Evolutionary conservation across 2,113 vertebrate species (phyloP).

Genomic region (Chaetodon trifascialis): DNA sequence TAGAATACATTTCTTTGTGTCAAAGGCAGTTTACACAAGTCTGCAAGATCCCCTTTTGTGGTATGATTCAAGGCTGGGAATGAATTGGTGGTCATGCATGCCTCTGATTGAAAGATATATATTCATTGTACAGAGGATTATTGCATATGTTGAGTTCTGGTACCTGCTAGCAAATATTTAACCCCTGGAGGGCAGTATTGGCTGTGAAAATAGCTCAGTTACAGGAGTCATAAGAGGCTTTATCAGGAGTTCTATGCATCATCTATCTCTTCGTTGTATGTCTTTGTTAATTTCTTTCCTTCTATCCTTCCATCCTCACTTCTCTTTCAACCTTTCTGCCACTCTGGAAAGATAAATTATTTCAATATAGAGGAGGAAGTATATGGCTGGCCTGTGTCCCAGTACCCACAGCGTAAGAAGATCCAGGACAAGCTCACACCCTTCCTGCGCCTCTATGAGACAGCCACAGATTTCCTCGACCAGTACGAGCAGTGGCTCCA

Average conservation of each 20-base stretch:
- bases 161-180: background rate
- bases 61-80: background rate
- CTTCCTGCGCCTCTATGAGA: conserved; percentile 88
- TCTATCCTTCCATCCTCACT: background rate
- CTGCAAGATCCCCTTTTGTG: background rate
- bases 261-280: background rate
- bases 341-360: conserved; percentile 84
- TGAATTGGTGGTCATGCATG: background rate
- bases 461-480: conserved; percentile 83
- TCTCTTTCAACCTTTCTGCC: background rate
- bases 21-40: background rate
- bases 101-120: background rate
- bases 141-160: background rate
- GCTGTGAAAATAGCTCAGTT: background rate
- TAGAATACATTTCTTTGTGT: background rate
- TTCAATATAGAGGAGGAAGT: conserved; percentile 91
- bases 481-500: conserved; percentile 85
- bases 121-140: background rate
- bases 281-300: background rate
- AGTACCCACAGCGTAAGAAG: conserved; percentile 88
- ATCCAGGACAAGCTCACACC: conserved; percentile 86
- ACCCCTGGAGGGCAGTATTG: conserved; percentile 51
- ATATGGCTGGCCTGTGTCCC: conserved; percentile 87
- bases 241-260: background rate
- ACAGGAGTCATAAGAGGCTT: background rate